Evolutionary conservation across 2,113 vertebrate species (phyloP).

Genomic region (Chaetorhynchus papuensis): DNA sequence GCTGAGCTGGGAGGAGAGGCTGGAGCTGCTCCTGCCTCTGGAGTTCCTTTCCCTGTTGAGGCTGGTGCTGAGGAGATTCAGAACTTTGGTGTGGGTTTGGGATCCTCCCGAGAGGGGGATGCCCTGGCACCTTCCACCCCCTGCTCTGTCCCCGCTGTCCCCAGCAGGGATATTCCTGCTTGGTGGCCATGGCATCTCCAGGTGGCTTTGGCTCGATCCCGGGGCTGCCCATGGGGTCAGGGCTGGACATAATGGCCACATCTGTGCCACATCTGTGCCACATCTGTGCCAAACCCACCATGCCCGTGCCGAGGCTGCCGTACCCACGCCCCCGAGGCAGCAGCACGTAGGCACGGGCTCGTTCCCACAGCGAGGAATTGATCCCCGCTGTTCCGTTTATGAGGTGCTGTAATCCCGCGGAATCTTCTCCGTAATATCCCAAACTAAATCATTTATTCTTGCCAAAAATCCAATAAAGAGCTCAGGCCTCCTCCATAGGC

Average conservation of each 20-base stretch:
- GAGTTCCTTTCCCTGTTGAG: background rate
- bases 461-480: constrained; percentile 82
- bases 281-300: fast-evolving
- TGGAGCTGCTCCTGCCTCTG: background rate
- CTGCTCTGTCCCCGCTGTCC: background rate
- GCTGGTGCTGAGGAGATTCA: background rate
- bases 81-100: background rate
- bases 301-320: fast-evolving
- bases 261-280: background rate
- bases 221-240: fast-evolving
- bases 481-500: constrained; percentile 75
- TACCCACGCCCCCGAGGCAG: background rate
- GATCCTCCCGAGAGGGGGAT: background rate
- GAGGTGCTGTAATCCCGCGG: constrained; percentile 62
- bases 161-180: fast-evolving
- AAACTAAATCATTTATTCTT: constrained; percentile 76
- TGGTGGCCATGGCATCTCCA: fast-evolving
- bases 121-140: fast-evolving
- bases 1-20: background rate
- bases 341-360: background rate
- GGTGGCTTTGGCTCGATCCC: fast-evolving
- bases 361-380: background rate
- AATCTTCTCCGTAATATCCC: constrained; percentile 69
- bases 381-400: constrained; percentile 67
- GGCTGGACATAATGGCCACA: fast-evolving